A percentile compares a stretch with the other conserved stretches of the same genome.
These are phyloP conservation scores for Chelmon rostratus DNA, from an alignment of 2,797 vertebrate species.

Conservation along the genomic window DNA sequence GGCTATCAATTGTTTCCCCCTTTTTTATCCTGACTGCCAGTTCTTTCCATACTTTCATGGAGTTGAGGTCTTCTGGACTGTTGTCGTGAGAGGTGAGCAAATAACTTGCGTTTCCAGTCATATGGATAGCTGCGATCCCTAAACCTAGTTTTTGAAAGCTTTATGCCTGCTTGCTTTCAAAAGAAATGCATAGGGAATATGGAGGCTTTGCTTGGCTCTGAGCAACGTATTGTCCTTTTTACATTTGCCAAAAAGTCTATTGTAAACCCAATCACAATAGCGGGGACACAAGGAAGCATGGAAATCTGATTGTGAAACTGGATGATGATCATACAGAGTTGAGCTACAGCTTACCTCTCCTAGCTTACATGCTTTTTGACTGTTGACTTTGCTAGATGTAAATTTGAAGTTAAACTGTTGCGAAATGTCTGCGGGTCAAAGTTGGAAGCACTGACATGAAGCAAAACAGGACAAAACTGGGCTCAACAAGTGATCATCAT, in stretches of 20 bases:
- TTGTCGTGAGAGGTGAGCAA: too few relatives aligned
- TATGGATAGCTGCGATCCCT: too few relatives aligned
- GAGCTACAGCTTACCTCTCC: not conserved
- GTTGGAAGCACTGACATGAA: not conserved
- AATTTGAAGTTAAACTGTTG: not conserved
- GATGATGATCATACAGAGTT: slow-evolving; percentile 12
- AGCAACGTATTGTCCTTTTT: slow-evolving; percentile 28
- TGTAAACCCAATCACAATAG: slow-evolving; percentile 15
- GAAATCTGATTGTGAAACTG: slow-evolving; percentile 23
- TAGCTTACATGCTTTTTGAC: not conserved
- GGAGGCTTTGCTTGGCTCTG: slow-evolving; percentile 14
- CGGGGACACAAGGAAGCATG: slow-evolving; percentile 17
- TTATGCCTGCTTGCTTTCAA: not conserved
- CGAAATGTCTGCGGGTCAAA: not conserved
- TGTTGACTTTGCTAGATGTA: too few relatives aligned
- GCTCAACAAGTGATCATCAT: not conserved
- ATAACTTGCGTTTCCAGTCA: too few relatives aligned
- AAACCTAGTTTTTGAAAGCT: not conserved
- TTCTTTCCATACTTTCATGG: too few relatives aligned
- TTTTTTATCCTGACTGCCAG: too few relatives aligned
- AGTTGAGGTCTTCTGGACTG: too few relatives aligned
- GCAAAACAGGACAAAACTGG: not conserved
- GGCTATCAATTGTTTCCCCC: too few relatives aligned
- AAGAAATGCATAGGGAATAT: not conserved
- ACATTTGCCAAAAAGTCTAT: slow-evolving; percentile 22